Percentiles rank a stretch among this genome's conserved stretches.
phyloP scores from a whole-genome alignment of 2,113 vertebrate genomes.

The Calyptomena viridis region DNA sequence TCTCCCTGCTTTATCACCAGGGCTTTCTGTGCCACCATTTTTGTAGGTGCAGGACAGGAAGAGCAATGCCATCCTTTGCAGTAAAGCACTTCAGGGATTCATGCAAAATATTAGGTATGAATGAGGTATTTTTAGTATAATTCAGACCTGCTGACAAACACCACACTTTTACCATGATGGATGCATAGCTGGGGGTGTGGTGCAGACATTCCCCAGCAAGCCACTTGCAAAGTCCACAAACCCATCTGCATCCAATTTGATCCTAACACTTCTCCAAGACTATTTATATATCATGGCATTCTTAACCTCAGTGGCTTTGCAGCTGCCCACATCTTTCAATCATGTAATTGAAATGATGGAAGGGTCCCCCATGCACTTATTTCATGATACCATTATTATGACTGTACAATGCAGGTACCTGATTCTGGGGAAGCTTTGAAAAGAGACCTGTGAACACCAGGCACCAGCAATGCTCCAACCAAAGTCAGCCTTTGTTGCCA shows the following conservation, averaged over 20 bases:
- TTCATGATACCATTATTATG: neutral
- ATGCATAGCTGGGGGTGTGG: neutral
- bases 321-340: slow-evolving; percentile 56
- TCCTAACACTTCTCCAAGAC: slow-evolving; percentile 28
- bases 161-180: neutral
- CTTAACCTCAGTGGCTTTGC: slow-evolving; percentile 57
- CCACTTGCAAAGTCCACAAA: slow-evolving; percentile 15
- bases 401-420: neutral
- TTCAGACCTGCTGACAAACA: slow-evolving; percentile 33
- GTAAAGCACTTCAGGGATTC: neutral
- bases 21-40: neutral
- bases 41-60: neutral
- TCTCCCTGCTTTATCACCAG: neutral
- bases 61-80: neutral
- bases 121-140: neutral
- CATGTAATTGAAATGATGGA: slow-evolving; percentile 5
- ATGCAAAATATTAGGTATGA: neutral
- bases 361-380: neutral
- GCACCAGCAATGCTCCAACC: neutral
- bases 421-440: neutral
- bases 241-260: slow-evolving; percentile 58
- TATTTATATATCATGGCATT: slow-evolving; percentile 33
- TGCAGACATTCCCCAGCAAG: slow-evolving; percentile 42
- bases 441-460: neutral
- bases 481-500: neutral